Evolutionary conservation across 1,140 invertebrate genomes (phyloP).

Genomic region (Ladona fulva): DNA sequence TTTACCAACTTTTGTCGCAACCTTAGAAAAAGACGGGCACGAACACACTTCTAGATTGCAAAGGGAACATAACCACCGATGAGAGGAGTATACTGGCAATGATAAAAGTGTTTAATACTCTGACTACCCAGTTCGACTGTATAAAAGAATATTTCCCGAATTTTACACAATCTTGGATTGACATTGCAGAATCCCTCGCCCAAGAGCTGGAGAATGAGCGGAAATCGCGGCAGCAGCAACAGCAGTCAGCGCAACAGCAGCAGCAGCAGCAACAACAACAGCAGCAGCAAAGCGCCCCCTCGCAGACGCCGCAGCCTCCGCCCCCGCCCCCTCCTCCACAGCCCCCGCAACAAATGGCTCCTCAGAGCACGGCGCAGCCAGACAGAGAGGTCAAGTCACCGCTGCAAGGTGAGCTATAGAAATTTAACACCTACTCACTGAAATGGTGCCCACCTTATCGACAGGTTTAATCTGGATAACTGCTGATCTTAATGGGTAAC

Average conservation of each 20-base stretch:
- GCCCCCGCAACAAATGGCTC: not conserved
- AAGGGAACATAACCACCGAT: no score
- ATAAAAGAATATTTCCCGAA: no score
- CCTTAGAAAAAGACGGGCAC: no score
- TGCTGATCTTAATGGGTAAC: no score
- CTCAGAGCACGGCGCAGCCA: not conserved
- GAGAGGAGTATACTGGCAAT: no score
- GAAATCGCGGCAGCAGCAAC: not conserved
- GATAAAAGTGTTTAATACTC: no score
- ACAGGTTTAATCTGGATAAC: no score
- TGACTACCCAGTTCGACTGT: no score
- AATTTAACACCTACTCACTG: no score
- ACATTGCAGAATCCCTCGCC: not conserved
- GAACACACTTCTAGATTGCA: no score
- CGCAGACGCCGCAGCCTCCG: not conserved
- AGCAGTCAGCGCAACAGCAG: not conserved
- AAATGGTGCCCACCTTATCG: no score
- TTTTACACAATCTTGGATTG: not conserved
- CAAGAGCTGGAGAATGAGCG: not conserved
- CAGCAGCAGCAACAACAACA: not conserved
- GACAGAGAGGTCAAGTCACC: not conserved
- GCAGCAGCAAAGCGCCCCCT: not conserved
- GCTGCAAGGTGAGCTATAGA: not conserved
- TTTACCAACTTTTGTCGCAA: no score
- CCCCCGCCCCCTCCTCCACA: not conserved